These are phyloP conservation scores for Rhinolophus ferrumequinum DNA, from an alignment of 2,113 vertebrate genomes.

Conservation along the genomic window DNA sequence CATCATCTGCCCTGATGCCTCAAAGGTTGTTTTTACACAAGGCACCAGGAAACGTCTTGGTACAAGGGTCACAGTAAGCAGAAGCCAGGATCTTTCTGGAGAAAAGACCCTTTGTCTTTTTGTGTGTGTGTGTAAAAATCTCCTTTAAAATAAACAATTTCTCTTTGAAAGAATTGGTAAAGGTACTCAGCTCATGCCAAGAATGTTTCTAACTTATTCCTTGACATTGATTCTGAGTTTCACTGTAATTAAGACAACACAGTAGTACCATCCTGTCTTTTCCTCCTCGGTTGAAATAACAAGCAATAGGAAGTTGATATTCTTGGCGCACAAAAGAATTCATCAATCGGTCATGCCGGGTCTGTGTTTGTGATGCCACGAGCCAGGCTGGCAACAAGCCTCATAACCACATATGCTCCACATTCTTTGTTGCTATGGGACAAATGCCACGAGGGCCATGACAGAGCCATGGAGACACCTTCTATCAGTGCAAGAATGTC, in stretches of 20 bases:
- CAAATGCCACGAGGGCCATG: neutral
- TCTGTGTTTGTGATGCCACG: neutral
- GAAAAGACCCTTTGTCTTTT: neutral
- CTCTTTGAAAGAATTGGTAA: neutral
- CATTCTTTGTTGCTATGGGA: neutral
- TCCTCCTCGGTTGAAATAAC: neutral
- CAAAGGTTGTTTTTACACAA: neutral
- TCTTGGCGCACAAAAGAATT: neutral
- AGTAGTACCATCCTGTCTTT: neutral
- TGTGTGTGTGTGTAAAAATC: neutral
- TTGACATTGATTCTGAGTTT: conserved; percentile 20
- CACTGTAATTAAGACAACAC: conserved; percentile 64
- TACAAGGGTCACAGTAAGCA: neutral
- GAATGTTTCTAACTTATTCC: conserved; percentile 60
- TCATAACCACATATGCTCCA: neutral
- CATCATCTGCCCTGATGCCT: neutral
- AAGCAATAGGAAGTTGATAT: conserved; percentile 38
- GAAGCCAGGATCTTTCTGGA: neutral
- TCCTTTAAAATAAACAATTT: neutral
- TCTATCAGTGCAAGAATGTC: neutral
- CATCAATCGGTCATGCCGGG: accelerated
- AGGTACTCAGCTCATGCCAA: conserved; percentile 50
- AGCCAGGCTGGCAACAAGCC: neutral
- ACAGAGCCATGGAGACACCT: neutral
- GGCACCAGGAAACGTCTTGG: neutral